Evolutionary conservation across 1,140 invertebrate genomes (phyloP).

Genomic region (Drosophila equinoxialis): DNA sequence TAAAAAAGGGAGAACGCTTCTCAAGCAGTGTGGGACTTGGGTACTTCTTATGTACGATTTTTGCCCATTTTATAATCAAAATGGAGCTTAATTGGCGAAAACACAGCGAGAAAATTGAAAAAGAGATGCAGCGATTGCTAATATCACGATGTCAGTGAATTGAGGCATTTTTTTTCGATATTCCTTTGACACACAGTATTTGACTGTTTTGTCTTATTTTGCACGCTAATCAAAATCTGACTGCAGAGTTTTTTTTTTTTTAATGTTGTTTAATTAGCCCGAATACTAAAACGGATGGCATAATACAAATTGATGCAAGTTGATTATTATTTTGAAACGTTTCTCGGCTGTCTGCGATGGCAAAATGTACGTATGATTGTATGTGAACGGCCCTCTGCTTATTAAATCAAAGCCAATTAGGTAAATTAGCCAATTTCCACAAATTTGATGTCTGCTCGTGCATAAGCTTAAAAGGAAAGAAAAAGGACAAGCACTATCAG

Average conservation of each 20-base stretch:
- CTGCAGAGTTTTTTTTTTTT: too few species aligned
- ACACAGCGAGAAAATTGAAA: conserved; percentile 26
- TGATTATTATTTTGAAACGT: neutral
- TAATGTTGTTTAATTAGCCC: too few species aligned
- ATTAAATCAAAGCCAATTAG: conserved; percentile 72
- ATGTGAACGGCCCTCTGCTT: conserved; percentile 38
- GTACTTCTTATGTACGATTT: too few species aligned
- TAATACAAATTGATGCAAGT: too few species aligned
- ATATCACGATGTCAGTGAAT: too few species aligned
- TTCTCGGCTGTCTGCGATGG: conserved; percentile 1
- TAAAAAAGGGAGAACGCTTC: too few species aligned
- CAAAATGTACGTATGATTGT: too few species aligned
- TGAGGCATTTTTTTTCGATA: too few species aligned
- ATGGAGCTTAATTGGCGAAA: conserved; percentile 46
- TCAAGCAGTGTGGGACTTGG: too few species aligned
- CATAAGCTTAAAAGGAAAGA: conserved; percentile 49
- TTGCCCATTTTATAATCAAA: conserved; percentile 14
- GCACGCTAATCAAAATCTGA: too few species aligned
- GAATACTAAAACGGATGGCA: neutral
- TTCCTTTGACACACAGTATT: too few species aligned
- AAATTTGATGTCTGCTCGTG: conserved; percentile 60
- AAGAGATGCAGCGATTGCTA: conserved; percentile 36
- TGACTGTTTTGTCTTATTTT: too few species aligned
- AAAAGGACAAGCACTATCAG: conserved; percentile 12
- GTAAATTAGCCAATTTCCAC: conserved; percentile 60